Percentiles rank a stretch among this genome's conserved stretches.
phyloP scores from a whole-genome alignment of 2,797 vertebrate species.

The Pterois miles region DNA sequence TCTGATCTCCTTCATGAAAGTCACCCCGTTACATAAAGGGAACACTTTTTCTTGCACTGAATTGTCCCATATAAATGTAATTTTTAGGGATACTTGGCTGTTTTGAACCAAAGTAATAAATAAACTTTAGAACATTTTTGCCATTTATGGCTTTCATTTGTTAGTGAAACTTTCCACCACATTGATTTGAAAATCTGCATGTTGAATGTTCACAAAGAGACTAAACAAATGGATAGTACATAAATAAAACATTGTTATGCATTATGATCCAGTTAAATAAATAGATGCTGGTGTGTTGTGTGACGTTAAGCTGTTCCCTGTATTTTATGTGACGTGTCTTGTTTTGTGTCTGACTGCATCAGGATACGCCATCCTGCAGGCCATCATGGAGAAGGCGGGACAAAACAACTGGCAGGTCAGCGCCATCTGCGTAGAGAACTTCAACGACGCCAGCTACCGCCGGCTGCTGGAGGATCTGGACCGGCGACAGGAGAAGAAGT shows the following conservation, averaged over 20 bases:
- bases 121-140: too few species aligned
- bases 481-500: conserved; percentile 97
- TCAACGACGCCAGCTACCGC: conserved; percentile 96
- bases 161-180: too few species aligned
- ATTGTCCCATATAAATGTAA: neutral
- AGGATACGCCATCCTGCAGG: conserved; percentile 99
- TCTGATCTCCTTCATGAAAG: too few species aligned
- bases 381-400: conserved; percentile 99
- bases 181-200: neutral
- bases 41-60: neutral
- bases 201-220: neutral
- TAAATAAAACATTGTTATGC: neutral
- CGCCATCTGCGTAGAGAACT: conserved; percentile 98
- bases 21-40: neutral
- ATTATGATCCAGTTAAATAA: neutral
- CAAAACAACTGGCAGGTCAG: conserved; percentile 99
- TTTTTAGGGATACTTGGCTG: neutral
- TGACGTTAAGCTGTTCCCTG: neutral
- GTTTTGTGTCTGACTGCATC: conserved; percentile 37
- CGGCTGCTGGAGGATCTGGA: conserved; percentile 97
- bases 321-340: neutral
- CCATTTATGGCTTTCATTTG: neutral
- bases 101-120: neutral
- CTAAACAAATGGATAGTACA: neutral
- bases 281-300: neutral